Conservation (phyloP, 2,113 vertebrate genomes). For the Gymnorhina tibicen region DNA sequence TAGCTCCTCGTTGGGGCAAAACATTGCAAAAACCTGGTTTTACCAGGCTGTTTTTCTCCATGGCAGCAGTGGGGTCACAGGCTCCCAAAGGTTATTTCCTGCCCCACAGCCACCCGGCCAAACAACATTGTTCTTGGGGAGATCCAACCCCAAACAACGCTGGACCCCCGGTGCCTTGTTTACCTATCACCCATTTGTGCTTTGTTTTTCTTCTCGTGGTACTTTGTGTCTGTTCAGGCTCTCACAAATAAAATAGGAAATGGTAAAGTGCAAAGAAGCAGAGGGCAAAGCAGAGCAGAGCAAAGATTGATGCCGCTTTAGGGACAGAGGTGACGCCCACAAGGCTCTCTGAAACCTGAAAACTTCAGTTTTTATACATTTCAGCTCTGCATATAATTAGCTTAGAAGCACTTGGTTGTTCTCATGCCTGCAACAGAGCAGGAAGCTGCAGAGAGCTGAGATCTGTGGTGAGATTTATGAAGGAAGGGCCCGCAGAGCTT, state of each 20-base stretch:
- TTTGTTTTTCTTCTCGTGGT: slow-evolving; percentile 4
- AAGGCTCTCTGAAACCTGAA: not conserved
- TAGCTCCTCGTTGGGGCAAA: not conserved
- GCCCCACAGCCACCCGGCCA: not conserved
- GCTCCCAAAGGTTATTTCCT: slow-evolving; percentile 31
- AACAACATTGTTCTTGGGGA: slow-evolving; percentile 21
- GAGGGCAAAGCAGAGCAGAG: not conserved
- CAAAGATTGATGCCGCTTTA: not conserved
- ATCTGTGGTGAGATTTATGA: not conserved
- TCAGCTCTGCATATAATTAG: not conserved
- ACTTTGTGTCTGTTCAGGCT: not conserved
- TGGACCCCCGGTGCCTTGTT: not conserved
- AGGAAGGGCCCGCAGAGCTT: not conserved
- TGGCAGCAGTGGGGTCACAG: not conserved
- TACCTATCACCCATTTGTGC: not conserved
- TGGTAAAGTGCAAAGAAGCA: not conserved
- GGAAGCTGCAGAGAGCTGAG: not conserved
- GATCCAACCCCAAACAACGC: not conserved
- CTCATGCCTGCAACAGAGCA: not conserved
- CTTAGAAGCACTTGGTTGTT: not conserved
- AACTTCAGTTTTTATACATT: not conserved
- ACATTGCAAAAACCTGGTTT: not conserved
- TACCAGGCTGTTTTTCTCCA: not conserved
- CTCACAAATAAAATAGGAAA: not conserved
- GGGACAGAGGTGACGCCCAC: not conserved